Percentiles rank a stretch among this genome's conserved stretches.
Evolutionary conservation across 2,113 vertebrate species (phyloP).

Genomic region (Abramis brama): DNA sequence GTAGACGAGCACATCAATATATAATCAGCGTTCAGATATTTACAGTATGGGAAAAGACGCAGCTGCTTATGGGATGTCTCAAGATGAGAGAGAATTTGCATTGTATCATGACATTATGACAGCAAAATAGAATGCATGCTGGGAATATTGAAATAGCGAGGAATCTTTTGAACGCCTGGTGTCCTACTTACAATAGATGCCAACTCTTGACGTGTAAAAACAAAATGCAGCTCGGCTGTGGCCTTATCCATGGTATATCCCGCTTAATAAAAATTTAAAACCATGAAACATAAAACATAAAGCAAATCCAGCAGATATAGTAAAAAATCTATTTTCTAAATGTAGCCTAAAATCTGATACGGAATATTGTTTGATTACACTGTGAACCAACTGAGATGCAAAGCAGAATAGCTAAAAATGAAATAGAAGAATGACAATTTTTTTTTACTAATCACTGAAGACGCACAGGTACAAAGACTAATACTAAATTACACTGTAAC

Average conservation of each 20-base stretch:
- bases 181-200: conserved; percentile 38
- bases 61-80: conserved; percentile 33
- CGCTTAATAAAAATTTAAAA: background rate
- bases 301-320: background rate
- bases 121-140: conserved; percentile 30
- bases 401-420: background rate
- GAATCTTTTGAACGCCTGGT: conserved; percentile 27
- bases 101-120: conserved; percentile 33
- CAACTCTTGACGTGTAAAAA: conserved; percentile 35
- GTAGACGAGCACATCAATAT: background rate
- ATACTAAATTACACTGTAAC: conserved; percentile 8
- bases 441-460: background rate
- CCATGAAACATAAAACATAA: background rate
- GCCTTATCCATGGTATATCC: background rate
- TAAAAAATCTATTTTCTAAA: background rate
- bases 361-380: background rate
- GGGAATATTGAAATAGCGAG: conserved; percentile 21
- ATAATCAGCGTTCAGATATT: conserved; percentile 21
- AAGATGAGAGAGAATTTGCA: conserved; percentile 34
- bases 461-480: background rate
- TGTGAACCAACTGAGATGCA: background rate
- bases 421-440: background rate
- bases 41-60: conserved; percentile 37
- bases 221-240: background rate
- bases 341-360: background rate